Evolutionary conservation across 2,113 vertebrate genomes (phyloP).

Genomic region (Perccottus glenii): DNA sequence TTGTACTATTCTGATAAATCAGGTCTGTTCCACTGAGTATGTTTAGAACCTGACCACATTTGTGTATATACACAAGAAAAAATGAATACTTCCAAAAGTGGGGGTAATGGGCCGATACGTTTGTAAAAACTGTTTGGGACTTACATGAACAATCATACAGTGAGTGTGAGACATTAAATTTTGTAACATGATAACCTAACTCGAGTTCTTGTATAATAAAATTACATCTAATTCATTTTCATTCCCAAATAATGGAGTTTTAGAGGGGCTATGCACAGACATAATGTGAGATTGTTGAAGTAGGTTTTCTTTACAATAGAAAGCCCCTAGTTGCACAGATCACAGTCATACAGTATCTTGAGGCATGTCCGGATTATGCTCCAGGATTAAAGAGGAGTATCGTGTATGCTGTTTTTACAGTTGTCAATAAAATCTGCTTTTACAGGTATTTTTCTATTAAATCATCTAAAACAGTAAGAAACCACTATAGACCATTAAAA

Average conservation of each 20-base stretch:
- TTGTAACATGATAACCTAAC: too few relatives aligned
- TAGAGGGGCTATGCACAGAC: too few relatives aligned
- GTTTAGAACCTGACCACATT: neutral
- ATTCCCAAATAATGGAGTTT: too few relatives aligned
- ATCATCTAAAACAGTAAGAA: neutral
- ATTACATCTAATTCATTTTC: too few relatives aligned
- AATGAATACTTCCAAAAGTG: neutral
- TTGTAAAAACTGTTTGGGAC: too few relatives aligned
- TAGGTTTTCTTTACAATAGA: too few relatives aligned
- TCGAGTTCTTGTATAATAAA: too few relatives aligned
- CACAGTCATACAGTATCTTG: neutral
- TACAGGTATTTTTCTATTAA: neutral
- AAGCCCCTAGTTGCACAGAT: neutral
- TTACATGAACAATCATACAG: too few relatives aligned
- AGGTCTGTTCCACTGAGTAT: neutral
- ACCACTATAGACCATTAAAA: neutral
- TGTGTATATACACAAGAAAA: neutral
- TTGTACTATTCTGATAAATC: neutral
- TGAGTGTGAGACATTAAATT: too few relatives aligned
- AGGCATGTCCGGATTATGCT: neutral
- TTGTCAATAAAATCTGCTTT: constrained; percentile 8
- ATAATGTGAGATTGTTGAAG: too few relatives aligned
- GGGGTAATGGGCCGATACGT: neutral
- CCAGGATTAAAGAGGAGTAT: neutral
- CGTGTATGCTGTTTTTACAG: constrained; percentile 1